Percentiles rank a stretch among this genome's conserved stretches.
Conservation (phyloP, 2,113 vertebrate genomes). For the Spheniscus mendiculus region DNA sequence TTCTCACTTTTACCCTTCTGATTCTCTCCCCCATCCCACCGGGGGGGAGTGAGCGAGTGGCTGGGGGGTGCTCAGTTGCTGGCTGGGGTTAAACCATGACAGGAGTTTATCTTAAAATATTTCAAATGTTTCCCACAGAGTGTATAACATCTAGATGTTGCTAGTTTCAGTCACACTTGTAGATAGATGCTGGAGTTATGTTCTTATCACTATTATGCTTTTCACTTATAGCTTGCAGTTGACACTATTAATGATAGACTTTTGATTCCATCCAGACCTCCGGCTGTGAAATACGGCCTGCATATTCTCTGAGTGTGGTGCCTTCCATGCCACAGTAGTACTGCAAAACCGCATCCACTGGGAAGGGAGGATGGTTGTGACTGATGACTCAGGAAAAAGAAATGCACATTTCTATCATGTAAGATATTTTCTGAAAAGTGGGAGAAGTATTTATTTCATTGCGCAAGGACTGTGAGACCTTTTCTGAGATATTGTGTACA, state of each 20-base stretch:
- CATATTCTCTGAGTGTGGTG: neutral
- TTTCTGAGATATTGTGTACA: neutral
- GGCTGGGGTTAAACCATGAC: too few species aligned
- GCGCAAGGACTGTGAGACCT: neutral
- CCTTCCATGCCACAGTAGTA: neutral
- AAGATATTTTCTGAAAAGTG: neutral
- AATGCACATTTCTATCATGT: neutral
- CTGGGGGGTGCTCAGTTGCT: too few species aligned
- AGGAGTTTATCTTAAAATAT: neutral
- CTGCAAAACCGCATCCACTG: neutral
- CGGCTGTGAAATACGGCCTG: neutral
- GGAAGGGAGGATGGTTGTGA: neutral
- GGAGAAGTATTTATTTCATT: neutral
- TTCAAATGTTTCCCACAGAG: neutral
- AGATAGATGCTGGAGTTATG: neutral
- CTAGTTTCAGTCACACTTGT: neutral
- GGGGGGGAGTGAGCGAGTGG: too few species aligned
- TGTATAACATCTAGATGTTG: neutral
- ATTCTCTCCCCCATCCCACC: too few species aligned
- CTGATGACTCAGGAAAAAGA: neutral
- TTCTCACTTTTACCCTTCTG: too few species aligned
- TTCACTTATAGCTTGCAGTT: neutral
- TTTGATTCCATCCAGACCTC: neutral
- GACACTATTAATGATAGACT: neutral
- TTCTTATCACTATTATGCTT: neutral